A percentile compares a stretch with the other conserved stretches of the same genome.
Conservation (phyloP, 1,140 invertebrate genomes). For the Macrotrachela quadricornifera region DNA sequence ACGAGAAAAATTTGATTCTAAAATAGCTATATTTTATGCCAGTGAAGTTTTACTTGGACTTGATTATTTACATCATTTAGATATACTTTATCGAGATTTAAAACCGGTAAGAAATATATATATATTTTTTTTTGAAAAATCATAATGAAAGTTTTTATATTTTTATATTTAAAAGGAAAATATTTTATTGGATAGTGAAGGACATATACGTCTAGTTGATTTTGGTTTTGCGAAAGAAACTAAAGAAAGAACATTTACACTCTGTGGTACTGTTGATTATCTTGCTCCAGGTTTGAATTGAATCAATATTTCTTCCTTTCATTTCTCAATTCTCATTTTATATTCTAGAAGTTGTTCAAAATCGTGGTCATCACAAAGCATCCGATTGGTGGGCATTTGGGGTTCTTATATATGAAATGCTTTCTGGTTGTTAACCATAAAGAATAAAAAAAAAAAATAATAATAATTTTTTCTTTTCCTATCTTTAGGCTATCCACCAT, state of each 20-base stretch:
- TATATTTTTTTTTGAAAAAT: too few relatives aligned
- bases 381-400: too few relatives aligned
- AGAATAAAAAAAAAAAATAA: too few relatives aligned
- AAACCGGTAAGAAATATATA: slow-evolving; percentile 11
- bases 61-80: slow-evolving; percentile 69
- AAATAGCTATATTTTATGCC: slow-evolving; percentile 72
- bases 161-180: not conserved
- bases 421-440: too few relatives aligned
- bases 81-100: slow-evolving; percentile 49
- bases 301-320: too few relatives aligned
- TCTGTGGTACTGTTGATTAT: too few relatives aligned
- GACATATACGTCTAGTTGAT: not conserved
- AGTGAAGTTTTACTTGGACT: slow-evolving; percentile 75
- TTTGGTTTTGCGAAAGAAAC: not conserved
- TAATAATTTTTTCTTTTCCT: too few relatives aligned
- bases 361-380: too few relatives aligned
- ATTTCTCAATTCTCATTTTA: too few relatives aligned
- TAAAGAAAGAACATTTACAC: not conserved
- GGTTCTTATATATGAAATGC: too few relatives aligned
- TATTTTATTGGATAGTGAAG: not conserved
- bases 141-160: not conserved
- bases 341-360: too few relatives aligned
- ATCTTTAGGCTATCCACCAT: slow-evolving; percentile 51
- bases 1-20: slow-evolving; percentile 46
- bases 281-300: too few relatives aligned